Conservation (phyloP, 2,888 invertebrate genomes). For the Syrphus vitripennis region DNA sequence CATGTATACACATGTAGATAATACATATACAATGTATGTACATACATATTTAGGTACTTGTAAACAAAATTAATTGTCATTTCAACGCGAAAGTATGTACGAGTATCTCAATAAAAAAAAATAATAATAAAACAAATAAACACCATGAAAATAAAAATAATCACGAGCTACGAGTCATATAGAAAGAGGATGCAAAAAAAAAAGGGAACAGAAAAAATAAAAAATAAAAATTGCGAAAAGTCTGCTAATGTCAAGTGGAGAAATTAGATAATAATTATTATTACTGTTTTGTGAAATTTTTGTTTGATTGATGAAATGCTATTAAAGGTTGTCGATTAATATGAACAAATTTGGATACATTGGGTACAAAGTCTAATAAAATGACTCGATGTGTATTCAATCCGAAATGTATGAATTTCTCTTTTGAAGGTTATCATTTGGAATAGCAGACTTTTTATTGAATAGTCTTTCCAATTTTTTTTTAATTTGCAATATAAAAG, state of each 20-base stretch:
- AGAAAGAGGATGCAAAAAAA: not conserved
- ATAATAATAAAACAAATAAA: not conserved
- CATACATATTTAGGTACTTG: not conserved
- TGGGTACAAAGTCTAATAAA: constrained; percentile 1
- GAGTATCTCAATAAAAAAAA: not conserved
- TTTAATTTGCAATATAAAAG: not conserved
- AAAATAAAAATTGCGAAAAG: not conserved
- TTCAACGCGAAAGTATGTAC: not conserved
- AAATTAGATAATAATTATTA: not conserved
- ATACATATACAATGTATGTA: too few relatives aligned
- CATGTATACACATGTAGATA: not conserved
- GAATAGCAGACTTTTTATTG: not conserved
- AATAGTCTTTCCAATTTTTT: not conserved
- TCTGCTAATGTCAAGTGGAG: not conserved
- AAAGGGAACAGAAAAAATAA: not conserved
- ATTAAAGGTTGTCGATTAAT: not conserved
- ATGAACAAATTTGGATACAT: not conserved
- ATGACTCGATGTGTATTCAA: not conserved
- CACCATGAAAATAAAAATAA: not conserved
- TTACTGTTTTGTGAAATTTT: not conserved
- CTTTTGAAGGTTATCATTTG: constrained; percentile 1
- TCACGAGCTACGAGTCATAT: not conserved
- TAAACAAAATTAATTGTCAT: not conserved
- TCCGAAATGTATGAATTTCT: not conserved
- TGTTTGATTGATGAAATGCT: constrained; percentile 1